Evolutionary conservation across 2,888 invertebrate species (phyloP), one percentile per base, ranked within the genome.

Genomic region (Dolomedes plantarius): DNA sequence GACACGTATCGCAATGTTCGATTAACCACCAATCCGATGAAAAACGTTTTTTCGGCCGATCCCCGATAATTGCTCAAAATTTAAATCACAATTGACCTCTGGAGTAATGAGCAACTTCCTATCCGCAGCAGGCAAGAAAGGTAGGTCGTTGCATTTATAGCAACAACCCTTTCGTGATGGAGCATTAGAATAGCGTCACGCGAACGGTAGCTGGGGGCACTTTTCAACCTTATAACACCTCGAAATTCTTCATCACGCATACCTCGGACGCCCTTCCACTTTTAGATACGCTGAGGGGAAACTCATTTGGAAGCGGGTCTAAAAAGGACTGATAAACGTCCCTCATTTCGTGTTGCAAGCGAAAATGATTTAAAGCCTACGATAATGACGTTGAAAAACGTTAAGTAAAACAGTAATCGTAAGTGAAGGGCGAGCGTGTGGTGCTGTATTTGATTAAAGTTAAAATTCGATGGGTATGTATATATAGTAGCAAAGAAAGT

Each of bases 141-240:
- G 23, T 19, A 11, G 56, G 56, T 56, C 23, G 11, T 11, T 56
- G 23, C 56, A 16, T 56, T 56, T 23, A 56, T 56, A 23, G 56
- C 56, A 56, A 23, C 56, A 56, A 46, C 7, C 56, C 56, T 16
- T 56, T 56, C 56, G 56, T 56, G 56, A 23, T 23, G 5, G 23
- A 23, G 13, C 46, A 13, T 5, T 16, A 46, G 2, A 19, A 23
- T 56, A 56, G 3, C 56, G 23, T 56, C 56, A 56, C 56, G 68
- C 68, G 23, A 36, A 68, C 39, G 23, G 68, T 68, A 23, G 68
- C 68, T n/a, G 32, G 67, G 19, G n/a, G 31, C 67, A 29, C 23
- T 68, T 65, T 68, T 36, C 19, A 31, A 36, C 36, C 36, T 23
- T 36, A 19, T 68, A 39, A 36, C 67, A 67, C 67, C 67, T 67